Conservation (phyloP, 1,140 invertebrate species). For the Laodelphax striatellus region DNA sequence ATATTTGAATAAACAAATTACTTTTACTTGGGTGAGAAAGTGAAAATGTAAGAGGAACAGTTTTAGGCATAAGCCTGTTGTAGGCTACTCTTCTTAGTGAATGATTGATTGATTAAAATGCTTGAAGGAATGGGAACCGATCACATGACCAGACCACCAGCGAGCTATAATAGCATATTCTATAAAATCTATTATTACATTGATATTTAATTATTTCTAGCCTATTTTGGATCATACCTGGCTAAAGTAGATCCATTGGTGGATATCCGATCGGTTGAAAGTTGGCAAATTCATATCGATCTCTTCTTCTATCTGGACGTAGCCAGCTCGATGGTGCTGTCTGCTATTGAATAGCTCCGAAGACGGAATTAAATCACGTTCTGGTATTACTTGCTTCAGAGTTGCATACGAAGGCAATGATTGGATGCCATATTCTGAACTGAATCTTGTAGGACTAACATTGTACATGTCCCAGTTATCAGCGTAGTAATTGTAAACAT, state of each 20-base stretch:
- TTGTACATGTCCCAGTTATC: slow-evolving; percentile 69
- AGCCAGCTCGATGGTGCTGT: slow-evolving; percentile 70
- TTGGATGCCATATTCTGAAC: slow-evolving; percentile 93
- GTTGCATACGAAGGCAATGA: slow-evolving; percentile 63
- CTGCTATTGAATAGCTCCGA: slow-evolving; percentile 57
- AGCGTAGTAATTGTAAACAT: slow-evolving; percentile 80
- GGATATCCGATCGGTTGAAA: slow-evolving; percentile 27
- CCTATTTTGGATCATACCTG: no score
- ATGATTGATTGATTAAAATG: no score
- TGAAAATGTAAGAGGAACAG: no score
- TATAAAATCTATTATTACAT: no score
- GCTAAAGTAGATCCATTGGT: slow-evolving; percentile 56
- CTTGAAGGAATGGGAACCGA: no score
- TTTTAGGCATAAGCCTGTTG: no score
- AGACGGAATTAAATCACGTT: slow-evolving; percentile 44
- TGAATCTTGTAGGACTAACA: slow-evolving; percentile 74
- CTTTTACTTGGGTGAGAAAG: no score
- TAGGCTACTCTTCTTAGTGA: no score
- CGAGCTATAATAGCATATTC: no score
- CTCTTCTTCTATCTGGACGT: slow-evolving; percentile 38
- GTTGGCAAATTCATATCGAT: slow-evolving; percentile 14
- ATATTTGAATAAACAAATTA: no score
- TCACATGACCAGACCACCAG: no score
- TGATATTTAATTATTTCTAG: no score
- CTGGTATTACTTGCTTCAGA: slow-evolving; percentile 40